phyloP scores from a whole-genome alignment of 1,140 invertebrate species.

The Pseudomyrmex sp. region DNA sequence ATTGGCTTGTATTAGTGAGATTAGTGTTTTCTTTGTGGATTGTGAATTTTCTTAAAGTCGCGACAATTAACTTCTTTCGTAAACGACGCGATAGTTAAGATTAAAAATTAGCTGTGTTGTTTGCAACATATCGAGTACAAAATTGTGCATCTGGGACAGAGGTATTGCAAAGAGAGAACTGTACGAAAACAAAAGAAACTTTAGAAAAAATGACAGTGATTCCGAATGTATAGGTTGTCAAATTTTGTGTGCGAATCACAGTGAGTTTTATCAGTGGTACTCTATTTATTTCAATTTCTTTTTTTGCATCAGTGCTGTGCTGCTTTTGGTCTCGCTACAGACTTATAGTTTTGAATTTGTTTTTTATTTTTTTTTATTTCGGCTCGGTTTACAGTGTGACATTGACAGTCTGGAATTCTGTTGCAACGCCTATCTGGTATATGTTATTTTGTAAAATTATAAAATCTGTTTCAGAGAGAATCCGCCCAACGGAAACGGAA shows the following conservation, averaged over 20 bases:
- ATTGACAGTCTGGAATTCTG: background rate
- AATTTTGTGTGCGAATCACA: conserved; percentile 28
- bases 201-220: background rate
- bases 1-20: conserved; percentile 43
- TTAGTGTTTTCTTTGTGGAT: conserved; percentile 65
- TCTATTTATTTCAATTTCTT: background rate
- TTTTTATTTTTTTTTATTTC: background rate
- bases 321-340: background rate
- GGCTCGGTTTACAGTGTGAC: background rate
- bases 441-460: conserved; percentile 17
- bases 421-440: background rate
- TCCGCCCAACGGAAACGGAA: conserved; percentile 17
- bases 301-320: conserved; percentile 43
- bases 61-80: background rate
- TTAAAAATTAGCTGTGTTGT: conserved; percentile 31
- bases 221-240: background rate
- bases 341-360: too few relatives aligned
- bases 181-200: background rate
- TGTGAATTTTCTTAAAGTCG: conserved; percentile 46
- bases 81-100: conserved; percentile 23
- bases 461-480: conserved; percentile 51
- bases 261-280: conserved; percentile 51
- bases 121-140: conserved; percentile 33
- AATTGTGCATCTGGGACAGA: conserved; percentile 38
- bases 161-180: conserved; percentile 31